Percentiles rank a stretch among this genome's conserved stretches.
Conservation (phyloP, 2,888 invertebrate species). For the Lasiommata megera region DNA sequence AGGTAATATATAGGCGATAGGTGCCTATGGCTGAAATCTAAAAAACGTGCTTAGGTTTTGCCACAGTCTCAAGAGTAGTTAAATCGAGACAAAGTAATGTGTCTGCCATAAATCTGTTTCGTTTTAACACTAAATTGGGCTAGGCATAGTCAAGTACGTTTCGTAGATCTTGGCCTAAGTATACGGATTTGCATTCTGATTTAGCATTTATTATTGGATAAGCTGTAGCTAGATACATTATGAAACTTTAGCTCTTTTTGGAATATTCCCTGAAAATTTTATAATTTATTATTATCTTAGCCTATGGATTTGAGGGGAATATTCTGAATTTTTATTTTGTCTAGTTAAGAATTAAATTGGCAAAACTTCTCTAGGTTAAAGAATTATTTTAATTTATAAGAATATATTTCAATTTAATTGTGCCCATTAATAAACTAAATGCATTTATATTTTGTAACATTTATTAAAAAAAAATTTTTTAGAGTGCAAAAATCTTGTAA, state of each 20-base stretch:
- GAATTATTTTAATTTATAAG: conserved; percentile 21
- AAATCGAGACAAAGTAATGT: no score
- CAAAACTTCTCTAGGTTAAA: conserved; percentile 23
- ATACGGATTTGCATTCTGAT: conserved; percentile 42
- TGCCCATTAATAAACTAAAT: conserved; percentile 31
- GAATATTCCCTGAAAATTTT: conserved; percentile 69
- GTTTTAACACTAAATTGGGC: no score
- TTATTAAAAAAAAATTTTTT: conserved; percentile 2
- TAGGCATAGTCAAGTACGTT: no score
- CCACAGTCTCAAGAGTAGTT: no score
- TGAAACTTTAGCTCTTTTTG: conserved; percentile 44
- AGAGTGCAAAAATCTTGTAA: conserved; percentile 48
- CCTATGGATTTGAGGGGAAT: conserved; percentile 57
- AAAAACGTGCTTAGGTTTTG: no score
- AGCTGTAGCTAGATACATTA: conserved; percentile 33
- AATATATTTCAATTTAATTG: conserved; percentile 25
- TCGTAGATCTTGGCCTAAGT: no score
- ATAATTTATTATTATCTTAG: conserved; percentile 16
- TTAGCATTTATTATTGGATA: conserved; percentile 61
- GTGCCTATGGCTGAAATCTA: no score
- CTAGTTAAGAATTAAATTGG: conserved; percentile 24
- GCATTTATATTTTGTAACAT: conserved; percentile 11
- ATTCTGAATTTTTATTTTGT: conserved; percentile 61
- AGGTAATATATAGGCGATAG: conserved; percentile 31
- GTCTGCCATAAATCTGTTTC: no score